Evolutionary conservation across 2,113 vertebrate genomes (phyloP).

Genomic region (Pycnonotus jocosus): DNA sequence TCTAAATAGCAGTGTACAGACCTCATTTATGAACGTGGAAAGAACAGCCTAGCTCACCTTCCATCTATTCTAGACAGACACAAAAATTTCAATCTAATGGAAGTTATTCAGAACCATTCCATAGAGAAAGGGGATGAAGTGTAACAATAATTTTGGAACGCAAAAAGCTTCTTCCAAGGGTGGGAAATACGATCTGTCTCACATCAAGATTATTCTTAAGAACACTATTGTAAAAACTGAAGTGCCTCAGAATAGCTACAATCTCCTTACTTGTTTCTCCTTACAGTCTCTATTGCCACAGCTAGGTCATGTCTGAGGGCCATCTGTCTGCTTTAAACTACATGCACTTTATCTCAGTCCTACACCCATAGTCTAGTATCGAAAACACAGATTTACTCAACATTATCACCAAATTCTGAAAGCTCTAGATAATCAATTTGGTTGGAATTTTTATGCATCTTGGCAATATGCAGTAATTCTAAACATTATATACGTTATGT

Average conservation of each 20-base stretch:
- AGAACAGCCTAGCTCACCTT: background rate
- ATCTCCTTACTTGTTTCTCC: background rate
- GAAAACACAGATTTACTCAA: background rate
- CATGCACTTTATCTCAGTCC: background rate
- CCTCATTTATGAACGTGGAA: background rate
- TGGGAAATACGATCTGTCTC: background rate
- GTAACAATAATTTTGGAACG: background rate
- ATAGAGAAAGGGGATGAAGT: background rate
- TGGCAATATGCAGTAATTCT: background rate
- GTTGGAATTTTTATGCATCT: conserved; percentile 4
- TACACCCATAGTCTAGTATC: background rate
- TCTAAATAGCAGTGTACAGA: background rate
- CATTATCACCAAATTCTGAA: background rate
- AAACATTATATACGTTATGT: background rate
- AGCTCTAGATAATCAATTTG: background rate
- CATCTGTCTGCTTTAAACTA: background rate
- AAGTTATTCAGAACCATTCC: background rate
- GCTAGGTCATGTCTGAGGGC: background rate
- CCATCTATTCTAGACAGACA: background rate
- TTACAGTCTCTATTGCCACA: background rate
- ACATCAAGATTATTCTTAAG: background rate
- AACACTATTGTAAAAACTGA: background rate
- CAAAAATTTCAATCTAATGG: background rate
- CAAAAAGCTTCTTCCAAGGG: background rate
- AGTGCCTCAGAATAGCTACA: background rate